These are phyloP conservation scores for Gadus macrocephalus DNA, from an alignment of 2,113 vertebrate genomes.

Conservation along the genomic window DNA sequence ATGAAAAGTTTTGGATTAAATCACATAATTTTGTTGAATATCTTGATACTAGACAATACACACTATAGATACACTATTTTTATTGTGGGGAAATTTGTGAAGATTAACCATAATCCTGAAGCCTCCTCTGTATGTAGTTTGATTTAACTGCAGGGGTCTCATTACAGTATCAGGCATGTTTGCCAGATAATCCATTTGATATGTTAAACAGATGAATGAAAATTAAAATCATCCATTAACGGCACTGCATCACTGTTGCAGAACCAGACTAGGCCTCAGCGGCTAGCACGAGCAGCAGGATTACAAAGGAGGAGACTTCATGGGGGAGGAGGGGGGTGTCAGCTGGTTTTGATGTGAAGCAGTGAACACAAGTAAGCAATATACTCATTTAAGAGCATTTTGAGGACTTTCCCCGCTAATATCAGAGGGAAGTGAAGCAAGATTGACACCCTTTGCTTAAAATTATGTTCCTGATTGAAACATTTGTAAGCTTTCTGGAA, in stretches of 20 bases:
- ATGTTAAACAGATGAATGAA: conserved; percentile 47
- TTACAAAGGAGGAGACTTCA: conserved; percentile 9
- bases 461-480: background rate
- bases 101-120: no score
- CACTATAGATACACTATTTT: no score
- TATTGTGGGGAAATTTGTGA: background rate
- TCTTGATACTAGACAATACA: no score
- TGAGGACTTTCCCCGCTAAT: conserved; percentile 31
- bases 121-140: no score
- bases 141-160: background rate
- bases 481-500: conserved; percentile 19
- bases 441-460: background rate
- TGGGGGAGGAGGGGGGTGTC: conserved; percentile 44
- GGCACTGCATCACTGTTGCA: conserved; percentile 29
- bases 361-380: conserved; percentile 51
- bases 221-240: conserved; percentile 45
- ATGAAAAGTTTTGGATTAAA: no score
- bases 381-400: conserved; percentile 45
- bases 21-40: no score
- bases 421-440: conserved; percentile 35
- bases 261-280: conserved; percentile 14
- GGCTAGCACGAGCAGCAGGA: conserved; percentile 13
- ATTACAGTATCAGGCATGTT: conserved; percentile 1
- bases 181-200: conserved; percentile 45
- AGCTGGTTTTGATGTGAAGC: conserved; percentile 78